Evolutionary conservation across 2,797 vertebrate genomes (phyloP).

Genomic region (Nannoperca obscura): DNA sequence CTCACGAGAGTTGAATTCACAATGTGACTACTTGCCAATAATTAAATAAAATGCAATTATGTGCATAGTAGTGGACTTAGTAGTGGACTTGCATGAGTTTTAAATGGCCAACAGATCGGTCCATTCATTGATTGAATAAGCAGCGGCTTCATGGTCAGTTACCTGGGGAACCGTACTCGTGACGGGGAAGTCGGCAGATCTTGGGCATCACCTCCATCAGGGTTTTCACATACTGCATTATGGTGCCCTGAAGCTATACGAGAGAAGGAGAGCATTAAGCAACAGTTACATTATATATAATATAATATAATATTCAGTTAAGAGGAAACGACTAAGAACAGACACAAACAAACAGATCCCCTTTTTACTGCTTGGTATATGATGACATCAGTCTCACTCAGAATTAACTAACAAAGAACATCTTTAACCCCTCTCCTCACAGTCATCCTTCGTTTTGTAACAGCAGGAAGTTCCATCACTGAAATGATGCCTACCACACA

Average conservation of each 20-base stretch:
- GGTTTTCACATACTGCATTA: slow-evolving; percentile 98
- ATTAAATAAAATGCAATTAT: background rate
- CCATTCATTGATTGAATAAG: background rate
- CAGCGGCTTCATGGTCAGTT: background rate
- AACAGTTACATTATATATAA: background rate
- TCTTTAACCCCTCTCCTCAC: background rate
- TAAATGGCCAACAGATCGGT: background rate
- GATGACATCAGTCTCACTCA: background rate
- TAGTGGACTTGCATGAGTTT: too few relatives aligned
- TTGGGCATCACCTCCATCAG: slow-evolving; percentile 99
- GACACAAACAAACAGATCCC: background rate
- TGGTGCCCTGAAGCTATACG: slow-evolving; percentile 94
- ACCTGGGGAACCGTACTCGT: slow-evolving; percentile 99
- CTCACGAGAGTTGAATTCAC: background rate
- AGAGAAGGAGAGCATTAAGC: background rate
- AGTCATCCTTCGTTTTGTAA: background rate
- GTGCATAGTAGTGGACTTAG: background rate
- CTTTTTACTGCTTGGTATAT: background rate
- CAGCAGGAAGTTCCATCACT: background rate
- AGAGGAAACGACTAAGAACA: background rate
- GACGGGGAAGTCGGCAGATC: slow-evolving; percentile 96
- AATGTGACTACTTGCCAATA: background rate
- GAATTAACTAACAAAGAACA: background rate
- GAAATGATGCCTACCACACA: background rate
- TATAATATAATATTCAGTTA: background rate